phyloP scores from a whole-genome alignment of 2,888 invertebrate genomes.

The Thereva unica region DNA sequence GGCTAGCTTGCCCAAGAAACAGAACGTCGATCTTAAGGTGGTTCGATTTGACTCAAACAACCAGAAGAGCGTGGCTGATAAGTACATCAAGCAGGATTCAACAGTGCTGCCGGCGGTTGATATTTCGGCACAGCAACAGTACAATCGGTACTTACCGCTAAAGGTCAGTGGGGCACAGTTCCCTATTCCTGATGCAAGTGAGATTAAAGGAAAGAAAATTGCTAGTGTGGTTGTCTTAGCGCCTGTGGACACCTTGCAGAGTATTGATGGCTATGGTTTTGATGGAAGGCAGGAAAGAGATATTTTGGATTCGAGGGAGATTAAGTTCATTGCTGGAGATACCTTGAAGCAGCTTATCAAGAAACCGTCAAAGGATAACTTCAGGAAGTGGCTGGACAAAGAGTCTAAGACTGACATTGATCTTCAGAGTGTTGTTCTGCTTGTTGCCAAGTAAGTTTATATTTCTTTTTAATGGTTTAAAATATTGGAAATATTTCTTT shows the following conservation, averaged over 20 bases:
- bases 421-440: conserved; percentile 77
- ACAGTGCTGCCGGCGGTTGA: conserved; percentile 76
- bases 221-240: conserved; percentile 84
- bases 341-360: conserved; percentile 75
- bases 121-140: conserved; percentile 72
- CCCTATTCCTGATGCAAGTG: conserved; percentile 78
- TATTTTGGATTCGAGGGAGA: conserved; percentile 66
- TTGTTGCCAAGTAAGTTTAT: conserved; percentile 76
- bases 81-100: conserved; percentile 73
- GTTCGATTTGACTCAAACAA: conserved; percentile 80
- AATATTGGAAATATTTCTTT: conserved; percentile 1
- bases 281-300: conserved; percentile 63
- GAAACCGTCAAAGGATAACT: conserved; percentile 76
- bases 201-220: conserved; percentile 74
- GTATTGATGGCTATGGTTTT: conserved; percentile 43
- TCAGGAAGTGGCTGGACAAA: conserved; percentile 76
- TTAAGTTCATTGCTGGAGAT: conserved; percentile 75
- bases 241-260: conserved; percentile 71
- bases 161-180: conserved; percentile 85
- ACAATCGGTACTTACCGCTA: conserved; percentile 81
- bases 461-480: background rate
- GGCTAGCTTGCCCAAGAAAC: conserved; percentile 58
- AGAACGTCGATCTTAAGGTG: conserved; percentile 81
- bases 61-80: conserved; percentile 72
- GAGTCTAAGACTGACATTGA: conserved; percentile 76